A percentile compares a stretch with the other conserved stretches of the same genome.
Conservation (phyloP, 2,797 vertebrate genomes). For the Mormyrus hasselquistii region DNA sequence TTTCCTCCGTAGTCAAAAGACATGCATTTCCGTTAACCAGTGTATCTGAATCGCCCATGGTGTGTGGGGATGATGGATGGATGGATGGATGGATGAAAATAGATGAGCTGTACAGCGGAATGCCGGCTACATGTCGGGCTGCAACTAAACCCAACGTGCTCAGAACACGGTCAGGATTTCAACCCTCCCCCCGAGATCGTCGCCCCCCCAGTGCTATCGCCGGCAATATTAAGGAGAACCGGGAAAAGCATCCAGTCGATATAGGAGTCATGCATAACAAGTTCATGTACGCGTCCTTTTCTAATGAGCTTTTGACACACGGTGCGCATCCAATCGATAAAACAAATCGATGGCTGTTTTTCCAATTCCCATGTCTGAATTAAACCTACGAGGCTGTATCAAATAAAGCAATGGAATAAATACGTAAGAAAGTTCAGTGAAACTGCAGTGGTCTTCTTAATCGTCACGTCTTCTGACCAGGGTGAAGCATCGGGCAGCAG, state of each 20-base stretch:
- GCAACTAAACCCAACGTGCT: background rate
- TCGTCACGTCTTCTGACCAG: background rate
- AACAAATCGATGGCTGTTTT: background rate
- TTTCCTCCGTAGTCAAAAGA: background rate
- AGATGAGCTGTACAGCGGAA: background rate
- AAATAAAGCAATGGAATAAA: background rate
- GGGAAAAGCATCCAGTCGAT: background rate
- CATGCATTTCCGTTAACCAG: background rate
- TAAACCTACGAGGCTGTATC: background rate
- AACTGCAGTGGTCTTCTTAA: background rate
- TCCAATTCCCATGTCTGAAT: background rate
- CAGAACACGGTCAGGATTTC: background rate
- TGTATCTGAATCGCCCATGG: background rate
- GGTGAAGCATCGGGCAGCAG: background rate
- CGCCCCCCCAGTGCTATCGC: no score
- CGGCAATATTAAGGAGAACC: background rate
- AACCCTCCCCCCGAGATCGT: background rate
- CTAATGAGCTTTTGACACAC: conserved; percentile 14
- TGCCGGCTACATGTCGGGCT: background rate
- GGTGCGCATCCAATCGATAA: background rate
- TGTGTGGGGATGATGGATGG: background rate
- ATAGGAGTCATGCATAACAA: background rate
- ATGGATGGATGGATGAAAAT: background rate
- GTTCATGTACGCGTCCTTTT: background rate
- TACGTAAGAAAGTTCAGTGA: background rate